Base-by-base conservation (phyloP, 2,113 vertebrate species). In the Speoplatyrhinus poulsoni region DNA sequence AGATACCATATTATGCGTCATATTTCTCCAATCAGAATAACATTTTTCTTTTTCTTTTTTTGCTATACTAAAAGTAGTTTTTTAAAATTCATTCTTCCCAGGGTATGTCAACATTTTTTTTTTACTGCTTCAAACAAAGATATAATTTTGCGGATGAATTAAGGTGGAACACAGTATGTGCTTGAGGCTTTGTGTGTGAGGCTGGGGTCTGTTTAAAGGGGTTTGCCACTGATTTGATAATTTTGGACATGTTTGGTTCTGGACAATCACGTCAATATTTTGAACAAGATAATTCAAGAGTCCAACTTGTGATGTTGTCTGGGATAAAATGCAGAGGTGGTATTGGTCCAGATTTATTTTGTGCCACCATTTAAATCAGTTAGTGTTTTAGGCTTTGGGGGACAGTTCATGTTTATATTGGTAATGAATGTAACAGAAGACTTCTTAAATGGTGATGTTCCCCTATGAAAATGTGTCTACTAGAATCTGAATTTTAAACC, bases 131-230 rank as follows among this genome's bases (percentile, higher is more conserved):
- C 58, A 68, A 54, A 52, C 26, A 56, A 71, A 73, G 75, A 65
- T 62, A 67, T 70, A 11, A 57, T 75, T 82, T 70, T 73, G 49
- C 68, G 67, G 66, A 73, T 75, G 61, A 55, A 72, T 76, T 46
- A 57, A 68, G 60, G 70, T 26, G 26, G 26, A 26, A 26, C 26
- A 26, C 26, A 26, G 26, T 26, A 26, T 26, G 26, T 26, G 1
- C 2, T 26, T 26, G 26, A 26, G 26, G 26, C 26, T 26, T 26
- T 26, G 26, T 26, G 26, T 26, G 26, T 26, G 26, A 60, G 68
- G 49, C 72, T 73, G 67, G 77, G 80, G 70, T 77, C 69, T 82
- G 75, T 68, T 82, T 85, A 67, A 83, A 86, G 82, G 85, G 82
- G 86, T 71, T 78, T 70, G 67, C 82, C 87, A 87, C 83, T 90